Conservation (phyloP, 2,113 vertebrate genomes). For the Progne subis region DNA sequence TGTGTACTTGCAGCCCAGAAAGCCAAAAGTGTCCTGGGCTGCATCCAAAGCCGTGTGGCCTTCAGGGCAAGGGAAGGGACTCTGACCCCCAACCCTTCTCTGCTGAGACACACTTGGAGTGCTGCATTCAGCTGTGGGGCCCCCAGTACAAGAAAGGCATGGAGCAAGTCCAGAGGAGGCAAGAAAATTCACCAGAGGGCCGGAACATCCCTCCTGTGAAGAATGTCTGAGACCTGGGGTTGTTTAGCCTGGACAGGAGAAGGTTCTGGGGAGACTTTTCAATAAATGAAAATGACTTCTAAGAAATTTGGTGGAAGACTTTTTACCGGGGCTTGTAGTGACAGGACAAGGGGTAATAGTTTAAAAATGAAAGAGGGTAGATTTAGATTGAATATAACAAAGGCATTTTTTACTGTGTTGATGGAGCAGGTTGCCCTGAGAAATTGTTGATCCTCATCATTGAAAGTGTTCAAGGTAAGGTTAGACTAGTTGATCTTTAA, state of each 20-base stretch:
- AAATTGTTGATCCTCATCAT: background rate
- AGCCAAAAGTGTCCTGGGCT: rapidly evolving
- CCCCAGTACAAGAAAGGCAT: background rate
- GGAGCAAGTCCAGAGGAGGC: background rate
- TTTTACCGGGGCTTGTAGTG: background rate
- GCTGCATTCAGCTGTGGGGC: background rate
- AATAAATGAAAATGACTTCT: background rate
- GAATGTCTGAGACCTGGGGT: background rate
- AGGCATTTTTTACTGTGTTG: background rate
- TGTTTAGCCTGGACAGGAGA: background rate
- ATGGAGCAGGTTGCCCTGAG: background rate
- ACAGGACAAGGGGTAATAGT: background rate
- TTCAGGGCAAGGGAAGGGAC: rapidly evolving
- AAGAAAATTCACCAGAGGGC: background rate
- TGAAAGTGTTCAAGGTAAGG: background rate
- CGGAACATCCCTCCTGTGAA: background rate
- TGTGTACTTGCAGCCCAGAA: background rate
- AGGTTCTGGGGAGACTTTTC: background rate
- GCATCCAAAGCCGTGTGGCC: rapidly evolving
- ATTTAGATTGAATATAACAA: background rate
- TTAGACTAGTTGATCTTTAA: background rate
- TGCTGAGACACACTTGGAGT: background rate
- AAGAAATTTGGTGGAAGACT: background rate
- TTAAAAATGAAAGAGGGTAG: background rate
- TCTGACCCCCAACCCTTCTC: background rate